Evolutionary conservation across 2,797 vertebrate species (phyloP).

Genomic region (Xenops minutus): DNA sequence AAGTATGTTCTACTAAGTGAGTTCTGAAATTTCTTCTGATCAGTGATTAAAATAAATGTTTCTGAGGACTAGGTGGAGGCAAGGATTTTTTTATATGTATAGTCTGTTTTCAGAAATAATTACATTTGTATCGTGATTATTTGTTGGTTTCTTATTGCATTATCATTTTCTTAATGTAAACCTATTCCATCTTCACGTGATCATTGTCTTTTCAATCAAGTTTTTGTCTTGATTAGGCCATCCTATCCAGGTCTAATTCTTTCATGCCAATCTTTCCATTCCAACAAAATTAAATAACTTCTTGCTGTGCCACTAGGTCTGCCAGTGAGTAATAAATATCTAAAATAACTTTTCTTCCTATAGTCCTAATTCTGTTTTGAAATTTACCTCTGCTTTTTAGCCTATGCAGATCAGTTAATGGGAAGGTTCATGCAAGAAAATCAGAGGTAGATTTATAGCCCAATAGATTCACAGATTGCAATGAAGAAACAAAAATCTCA

Average conservation of each 20-base stretch:
- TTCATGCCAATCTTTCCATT: not conserved
- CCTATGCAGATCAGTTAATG: not conserved
- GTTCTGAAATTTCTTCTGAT: constrained; percentile 11
- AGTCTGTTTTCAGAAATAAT: not conserved
- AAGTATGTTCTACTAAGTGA: not conserved
- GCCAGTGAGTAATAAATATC: not conserved
- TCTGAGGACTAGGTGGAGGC: not conserved
- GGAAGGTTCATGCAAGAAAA: not conserved
- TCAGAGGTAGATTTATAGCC: not conserved
- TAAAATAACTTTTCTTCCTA: not conserved
- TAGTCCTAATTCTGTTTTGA: not conserved
- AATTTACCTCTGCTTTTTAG: not conserved
- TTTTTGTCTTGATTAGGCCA: not conserved
- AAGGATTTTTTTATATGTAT: not conserved
- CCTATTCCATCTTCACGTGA: not conserved
- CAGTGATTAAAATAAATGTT: not conserved
- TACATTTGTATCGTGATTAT: not conserved
- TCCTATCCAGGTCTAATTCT: not conserved
- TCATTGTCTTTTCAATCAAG: not conserved
- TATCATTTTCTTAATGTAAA: not conserved
- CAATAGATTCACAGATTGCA: not conserved
- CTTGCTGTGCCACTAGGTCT: not conserved
- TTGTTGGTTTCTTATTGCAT: not conserved
- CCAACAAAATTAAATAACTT: not conserved
- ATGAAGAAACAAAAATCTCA: not conserved